Evolutionary conservation across 2,113 vertebrate genomes (phyloP).

Genomic region (Rhodinocichla rosea): DNA sequence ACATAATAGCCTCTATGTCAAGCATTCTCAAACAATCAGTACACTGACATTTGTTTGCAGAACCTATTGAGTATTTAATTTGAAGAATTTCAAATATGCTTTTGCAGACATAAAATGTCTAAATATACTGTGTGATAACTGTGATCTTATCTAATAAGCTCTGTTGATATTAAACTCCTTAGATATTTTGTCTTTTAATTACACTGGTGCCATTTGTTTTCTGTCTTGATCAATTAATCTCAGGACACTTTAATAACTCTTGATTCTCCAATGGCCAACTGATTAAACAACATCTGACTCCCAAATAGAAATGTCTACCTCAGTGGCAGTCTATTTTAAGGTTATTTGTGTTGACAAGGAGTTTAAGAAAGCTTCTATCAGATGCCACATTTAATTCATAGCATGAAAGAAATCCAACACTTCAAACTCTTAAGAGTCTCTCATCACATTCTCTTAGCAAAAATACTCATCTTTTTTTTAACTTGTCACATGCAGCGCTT

Average conservation of each 20-base stretch:
- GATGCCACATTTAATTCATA: conserved; percentile 36
- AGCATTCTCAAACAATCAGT: conserved; percentile 10
- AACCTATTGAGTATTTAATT: not conserved
- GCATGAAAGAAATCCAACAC: not conserved
- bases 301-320: not conserved
- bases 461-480: not conserved
- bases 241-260: conserved; percentile 5
- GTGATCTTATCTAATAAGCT: not conserved
- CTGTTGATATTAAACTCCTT: not conserved
- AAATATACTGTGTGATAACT: not conserved
- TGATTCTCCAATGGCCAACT: not conserved
- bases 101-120: not conserved
- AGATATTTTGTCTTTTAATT: not conserved
- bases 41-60: not conserved
- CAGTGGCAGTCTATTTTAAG: not conserved
- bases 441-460: not conserved
- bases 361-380: conserved; percentile 33
- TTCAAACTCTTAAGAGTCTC: not conserved
- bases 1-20: not conserved
- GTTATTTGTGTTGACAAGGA: conserved; percentile 52
- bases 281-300: conserved; percentile 19
- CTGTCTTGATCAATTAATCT: conserved; percentile 25
- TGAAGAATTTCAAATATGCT: not conserved
- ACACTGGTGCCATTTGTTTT: not conserved
- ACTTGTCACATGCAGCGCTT: not conserved